Percentiles rank a stretch among this genome's conserved stretches.
phyloP scores from a whole-genome alignment of 2,797 vertebrate species.

The Pipistrellus pygmaeus region DNA sequence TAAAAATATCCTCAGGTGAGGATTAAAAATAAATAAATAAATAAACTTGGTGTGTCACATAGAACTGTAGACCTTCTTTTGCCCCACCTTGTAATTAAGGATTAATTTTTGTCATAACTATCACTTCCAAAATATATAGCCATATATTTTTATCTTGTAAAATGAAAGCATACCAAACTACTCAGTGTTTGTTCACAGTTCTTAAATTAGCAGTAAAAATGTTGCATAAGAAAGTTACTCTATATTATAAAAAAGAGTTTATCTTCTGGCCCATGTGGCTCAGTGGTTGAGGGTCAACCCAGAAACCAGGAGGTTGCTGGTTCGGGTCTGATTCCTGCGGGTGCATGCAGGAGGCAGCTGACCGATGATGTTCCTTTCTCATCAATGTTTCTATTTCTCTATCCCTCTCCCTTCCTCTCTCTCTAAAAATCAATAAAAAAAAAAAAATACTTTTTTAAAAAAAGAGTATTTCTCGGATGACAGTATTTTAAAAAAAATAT shows the following conservation, averaged over 20 bases:
- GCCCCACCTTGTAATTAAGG: not conserved
- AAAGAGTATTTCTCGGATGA: not conserved
- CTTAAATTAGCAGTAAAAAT: not conserved
- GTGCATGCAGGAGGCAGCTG: too few species aligned
- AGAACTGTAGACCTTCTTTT: not conserved
- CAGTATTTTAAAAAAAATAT: not conserved
- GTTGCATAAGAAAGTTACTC: not conserved
- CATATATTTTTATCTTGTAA: constrained; percentile 23
- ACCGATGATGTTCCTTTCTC: too few species aligned
- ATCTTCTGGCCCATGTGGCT: too few species aligned
- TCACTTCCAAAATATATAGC: not conserved
- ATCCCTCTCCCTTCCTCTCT: too few species aligned
- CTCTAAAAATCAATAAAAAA: too few species aligned
- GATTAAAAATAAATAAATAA: not conserved
- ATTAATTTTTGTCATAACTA: constrained; percentile 23
- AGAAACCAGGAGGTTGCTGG: too few species aligned
- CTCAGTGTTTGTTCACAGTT: not conserved
- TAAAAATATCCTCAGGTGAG: not conserved
- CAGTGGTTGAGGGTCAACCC: too few species aligned
- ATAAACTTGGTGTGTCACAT: not conserved
- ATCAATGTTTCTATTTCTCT: too few species aligned
- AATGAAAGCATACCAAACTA: not conserved
- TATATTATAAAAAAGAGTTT: not conserved
- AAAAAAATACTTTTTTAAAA: not conserved
- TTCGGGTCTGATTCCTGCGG: too few species aligned